Evolutionary conservation across 1,140 invertebrate genomes (phyloP), one percentile per base, ranked within the genome.

Genomic region (Drosophila mayri): DNA sequence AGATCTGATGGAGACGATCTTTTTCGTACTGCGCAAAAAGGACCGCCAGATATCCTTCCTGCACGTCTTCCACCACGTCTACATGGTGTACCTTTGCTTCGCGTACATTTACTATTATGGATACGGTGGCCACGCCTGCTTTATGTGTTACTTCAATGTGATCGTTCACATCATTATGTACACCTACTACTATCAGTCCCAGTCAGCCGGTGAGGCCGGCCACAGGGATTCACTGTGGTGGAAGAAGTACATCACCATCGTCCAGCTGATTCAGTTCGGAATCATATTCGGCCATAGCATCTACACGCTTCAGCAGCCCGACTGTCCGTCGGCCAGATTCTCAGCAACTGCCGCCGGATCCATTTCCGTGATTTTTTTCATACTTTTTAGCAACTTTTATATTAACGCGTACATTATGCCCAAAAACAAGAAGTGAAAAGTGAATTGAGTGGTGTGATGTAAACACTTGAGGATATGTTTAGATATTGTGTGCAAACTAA

Each of bases 51-150:
- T 87, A 44, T 72, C 83, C 11, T 40, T 52, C 9, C 71, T 87
- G 20, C 83, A 86, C 54, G 44, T 85, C 4, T 54, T 86, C 18
- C 82, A 85, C 40, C 97, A 98, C 84, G 93, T 94, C 5, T 94
- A 94, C 0, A 79, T 92, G 75, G 22, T 65, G 2, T n/a, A 47
- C 1, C 25, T 44, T 6, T 8, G 30, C 1, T 90, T 72, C 14
- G 4, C 57, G 3, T 46, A 67, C 10, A 35, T 70, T 4, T 71
- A 67, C 11, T 73, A 79, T 22, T 66, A 72, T 37, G 74, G 80
- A 16, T 65, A 63, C 12, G 96, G 96, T 44, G 96, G 96, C 0
- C 96, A 97, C 76, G 93, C 94, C 14, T 76, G 55, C 18, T 59
- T 76, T 3, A 43, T 76, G 5, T 76, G 73, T 41, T 76, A 67